Evolutionary conservation across 1,140 invertebrate species (phyloP), one percentile per base, ranked within the genome.

Genomic region (Halotydeus destructor): DNA sequence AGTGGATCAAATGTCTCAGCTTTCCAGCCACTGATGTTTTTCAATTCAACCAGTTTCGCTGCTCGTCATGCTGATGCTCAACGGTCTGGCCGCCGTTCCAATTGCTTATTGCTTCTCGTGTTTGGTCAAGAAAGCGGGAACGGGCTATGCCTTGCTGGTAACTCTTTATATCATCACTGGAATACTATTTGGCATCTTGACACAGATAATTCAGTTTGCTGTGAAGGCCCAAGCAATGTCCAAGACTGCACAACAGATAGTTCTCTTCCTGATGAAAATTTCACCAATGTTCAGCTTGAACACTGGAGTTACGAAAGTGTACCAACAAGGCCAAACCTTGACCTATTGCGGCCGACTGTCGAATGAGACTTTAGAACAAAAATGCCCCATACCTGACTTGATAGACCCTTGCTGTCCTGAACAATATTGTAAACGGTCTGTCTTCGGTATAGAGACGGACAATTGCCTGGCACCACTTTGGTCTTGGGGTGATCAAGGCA

Each of bases 71-170:
- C 18, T 54, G 12, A 8, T 49, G 9, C 11, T 47, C 1, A 46
- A 41, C 39, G 52, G 52, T n/a, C 49, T 49, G 27, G 38, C 43
- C 11, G 34, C 44, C 5, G 51, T 54, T 30, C 49, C 51, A 21
- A 39, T 54, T 18, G 39, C 44, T 19, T 54, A 54, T 39, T 24
- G 45, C 21, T 5, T 52, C 25, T 49, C 51, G n/a, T 45, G 42
- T 33, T 6, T 46, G 3, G 38, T 41, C 23, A 43, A 49, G 19
- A 43, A 42, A 28, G 25, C 43, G 8, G 35, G 22, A 22, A 23
- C 26, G 31, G 52, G 52, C 14, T 51, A 52, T 35, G 33, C 37
- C 23, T 18, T 45, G 16, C 18, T 52, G 1, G 38, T 26, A 18
- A 49, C 47, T 1, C 46, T 54, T 12, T 48, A 25, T 14, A 22